A percentile compares a stretch with the other conserved stretches of the same genome.
Evolutionary conservation across 1,140 invertebrate species (phyloP).

Genomic region (Bombus picipes): DNA sequence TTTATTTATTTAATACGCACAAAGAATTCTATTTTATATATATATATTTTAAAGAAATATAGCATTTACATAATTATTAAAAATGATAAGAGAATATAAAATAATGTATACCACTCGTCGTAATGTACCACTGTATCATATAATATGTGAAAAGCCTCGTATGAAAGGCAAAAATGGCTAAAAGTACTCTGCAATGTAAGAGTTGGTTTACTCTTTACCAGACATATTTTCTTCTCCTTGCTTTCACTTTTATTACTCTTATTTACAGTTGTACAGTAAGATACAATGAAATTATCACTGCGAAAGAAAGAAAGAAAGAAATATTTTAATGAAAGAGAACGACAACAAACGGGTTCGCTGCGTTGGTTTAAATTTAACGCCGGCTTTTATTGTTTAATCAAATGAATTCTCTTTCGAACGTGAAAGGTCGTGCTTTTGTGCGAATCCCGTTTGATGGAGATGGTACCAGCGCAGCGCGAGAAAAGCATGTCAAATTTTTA

Average conservation of each 20-base stretch:
- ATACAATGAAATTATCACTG: not conserved
- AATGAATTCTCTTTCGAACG: not conserved
- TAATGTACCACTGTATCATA: not conserved
- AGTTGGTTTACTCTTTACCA: not conserved
- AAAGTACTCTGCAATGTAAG: not conserved
- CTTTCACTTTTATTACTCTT: slow-evolving; percentile 4
- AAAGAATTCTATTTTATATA: not conserved
- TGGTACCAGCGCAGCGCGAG: not conserved
- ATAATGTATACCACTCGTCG: not conserved
- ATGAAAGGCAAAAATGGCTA: not conserved
- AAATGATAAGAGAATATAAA: not conserved
- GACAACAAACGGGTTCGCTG: not conserved
- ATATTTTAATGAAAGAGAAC: not conserved
- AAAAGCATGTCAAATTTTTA: slow-evolving; percentile 8
- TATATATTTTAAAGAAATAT: not conserved
- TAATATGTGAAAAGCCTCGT: not conserved
- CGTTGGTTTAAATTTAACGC: slow-evolving; percentile 1
- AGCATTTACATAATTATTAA: not conserved
- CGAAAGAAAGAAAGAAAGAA: not conserved
- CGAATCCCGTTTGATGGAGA: not conserved
- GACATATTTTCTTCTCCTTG: not conserved
- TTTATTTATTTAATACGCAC: too few species aligned
- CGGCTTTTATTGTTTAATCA: slow-evolving; percentile 27
- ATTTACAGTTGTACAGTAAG: not conserved
- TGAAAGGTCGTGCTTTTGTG: not conserved